Percentiles rank a stretch among this genome's conserved stretches.
Conservation (phyloP, 30 jellyfish, hydroid and myxozoan species). For the Turritopsis dohrnii region DNA sequence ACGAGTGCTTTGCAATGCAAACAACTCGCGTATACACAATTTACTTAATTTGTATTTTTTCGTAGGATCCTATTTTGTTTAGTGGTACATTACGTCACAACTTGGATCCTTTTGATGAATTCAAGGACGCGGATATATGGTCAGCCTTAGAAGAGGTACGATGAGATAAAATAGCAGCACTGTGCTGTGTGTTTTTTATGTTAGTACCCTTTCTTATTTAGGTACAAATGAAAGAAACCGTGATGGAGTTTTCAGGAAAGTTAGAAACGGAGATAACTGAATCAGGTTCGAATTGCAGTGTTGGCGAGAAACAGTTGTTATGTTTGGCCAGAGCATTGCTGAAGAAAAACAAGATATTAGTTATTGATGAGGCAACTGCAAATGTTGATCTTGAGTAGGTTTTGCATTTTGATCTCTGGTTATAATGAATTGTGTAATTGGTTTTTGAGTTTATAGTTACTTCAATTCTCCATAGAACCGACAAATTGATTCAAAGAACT, state of each 20-base stretch:
- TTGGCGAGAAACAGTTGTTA: constrained; percentile 74
- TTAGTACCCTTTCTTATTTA: constrained; percentile 1
- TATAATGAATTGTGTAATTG: not conserved
- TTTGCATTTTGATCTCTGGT: too few relatives aligned
- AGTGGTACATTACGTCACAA: constrained; percentile 76
- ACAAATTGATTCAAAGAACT: constrained; percentile 65
- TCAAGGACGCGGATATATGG: constrained; percentile 81
- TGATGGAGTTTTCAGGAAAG: constrained; percentile 35
- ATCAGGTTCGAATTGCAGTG: constrained; percentile 74
- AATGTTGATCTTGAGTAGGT: constrained; percentile 74
- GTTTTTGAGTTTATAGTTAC: too few relatives aligned
- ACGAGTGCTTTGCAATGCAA: too few relatives aligned
- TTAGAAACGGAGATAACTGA: constrained; percentile 46
- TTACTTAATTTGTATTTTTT: not conserved
- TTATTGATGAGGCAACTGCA: constrained; percentile 82
- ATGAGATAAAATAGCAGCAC: not conserved
- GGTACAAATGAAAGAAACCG: constrained; percentile 72
- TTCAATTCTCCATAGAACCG: constrained; percentile 43
- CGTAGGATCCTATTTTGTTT: constrained; percentile 80
- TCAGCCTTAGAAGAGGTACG: constrained; percentile 81
- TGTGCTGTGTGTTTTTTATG: too few relatives aligned
- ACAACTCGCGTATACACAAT: too few relatives aligned
- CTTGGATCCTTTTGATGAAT: constrained; percentile 62
- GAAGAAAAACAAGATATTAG: constrained; percentile 49
- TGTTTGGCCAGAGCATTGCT: constrained; percentile 79